Base-by-base conservation (phyloP, 1,140 invertebrate genomes). In the Gonatopus flavifemur region DNA sequence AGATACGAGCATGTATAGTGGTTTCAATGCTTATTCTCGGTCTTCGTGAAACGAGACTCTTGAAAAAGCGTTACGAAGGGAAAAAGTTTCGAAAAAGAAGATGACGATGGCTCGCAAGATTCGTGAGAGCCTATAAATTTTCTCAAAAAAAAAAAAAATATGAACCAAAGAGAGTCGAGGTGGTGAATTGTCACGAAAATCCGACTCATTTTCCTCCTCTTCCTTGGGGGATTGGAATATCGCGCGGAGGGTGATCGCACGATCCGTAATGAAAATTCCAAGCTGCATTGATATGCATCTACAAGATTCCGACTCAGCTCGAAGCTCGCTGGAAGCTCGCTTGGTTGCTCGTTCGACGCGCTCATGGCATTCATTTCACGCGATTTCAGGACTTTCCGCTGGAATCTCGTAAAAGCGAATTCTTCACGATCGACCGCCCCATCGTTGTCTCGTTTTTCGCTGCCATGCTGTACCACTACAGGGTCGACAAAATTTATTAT, bases 191-290 rank as follows among this genome's bases (percentile, higher is more conserved):
- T 3, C 16, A 18, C 18, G 37, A 30, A 49, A 59, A 58, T 50
- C 28, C 49, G 37, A 22, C 35, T 38, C 46, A 47, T 40, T 55
- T 37, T 24, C 39, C 15, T n/a, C 19, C 25, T n/a, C n/a, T n/a
- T n/a, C 20, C 36, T 24, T 39, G 37, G 15, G 30, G 43, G 38
- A 35, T 35, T 20, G 18, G 53, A 48, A 30, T 45, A 46, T 54
- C 49, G 30, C 38, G 51, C 19, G 36, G n/a, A n/a, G n/a, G n/a
- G n/a, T 42, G 47, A 59, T 61, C 57, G 3, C 28, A 45, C 54
- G 49, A 62, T 57, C 47, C 58, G 47, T 62, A 62, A 62, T 62
- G 58, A 62, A 62, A 62, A 62, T 62, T 62, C 58, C 54, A 49
- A 24, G 9, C 50, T 39, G 54, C 47, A 61, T 62, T 61, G 58